Evolutionary conservation across 2,888 invertebrate species (phyloP), one percentile per base, ranked within the genome.

Genomic region (Latrodectus hesperus): DNA sequence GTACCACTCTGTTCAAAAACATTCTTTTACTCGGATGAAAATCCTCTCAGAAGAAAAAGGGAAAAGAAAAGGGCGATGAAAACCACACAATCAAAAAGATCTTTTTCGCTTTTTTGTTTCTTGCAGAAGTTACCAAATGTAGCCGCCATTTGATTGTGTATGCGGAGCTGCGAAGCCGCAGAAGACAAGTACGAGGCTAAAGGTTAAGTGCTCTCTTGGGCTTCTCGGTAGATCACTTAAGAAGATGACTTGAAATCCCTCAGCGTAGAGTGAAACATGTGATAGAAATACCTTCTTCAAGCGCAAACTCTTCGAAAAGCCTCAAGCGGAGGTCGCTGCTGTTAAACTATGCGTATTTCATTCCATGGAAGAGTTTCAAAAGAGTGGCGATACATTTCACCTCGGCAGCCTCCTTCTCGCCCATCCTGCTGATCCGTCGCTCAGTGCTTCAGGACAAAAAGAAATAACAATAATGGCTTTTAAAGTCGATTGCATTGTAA

Each of bases 141-240:
- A 73, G 65, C 68, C 52, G 64, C 64, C 84, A 77, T 84, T 84
- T 84, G 84, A 84, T 84, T 84, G 84, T 77, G 76, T 77, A 84
- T 84, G 76, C 83, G 53, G 75, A 71, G 74, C 81, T 60, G 74
- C 22, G 83, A 38, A 83, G 83, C 76, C 76, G 64, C 55, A 70
- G 76, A 83, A 76, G 83, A 83, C 83, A 83, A 83, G 83, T 76
- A 76, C 52, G 55, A 38, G 83, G 83, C 83, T 49, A 84, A 83
- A 84, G 84, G 84, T 84, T 77, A 84, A 84, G 77, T 84, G 84
- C 72, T 67, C 84, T 84, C 84, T 78, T 71, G 84, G 84, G 84
- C 73, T 64, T 72, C 72, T 38, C 65, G 77, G 78, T 38, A 71
- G 76, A 84, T 84, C 84, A 84, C 84, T 84, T 84, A 84, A 84